Evolutionary conservation across 2,797 vertebrate species (phyloP).

Genomic region (Enteromius argenteus): DNA sequence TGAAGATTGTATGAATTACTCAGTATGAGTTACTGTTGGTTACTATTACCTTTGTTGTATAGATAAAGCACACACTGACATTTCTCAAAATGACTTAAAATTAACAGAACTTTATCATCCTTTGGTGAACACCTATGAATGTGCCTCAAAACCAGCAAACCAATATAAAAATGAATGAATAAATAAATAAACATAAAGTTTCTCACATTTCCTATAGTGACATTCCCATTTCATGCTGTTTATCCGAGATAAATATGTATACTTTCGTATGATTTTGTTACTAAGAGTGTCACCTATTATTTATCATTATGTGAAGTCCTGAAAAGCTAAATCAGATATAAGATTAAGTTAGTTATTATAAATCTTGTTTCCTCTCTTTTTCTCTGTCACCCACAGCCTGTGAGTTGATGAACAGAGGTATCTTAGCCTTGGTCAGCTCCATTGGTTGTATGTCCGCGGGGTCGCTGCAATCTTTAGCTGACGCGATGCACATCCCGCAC

Average conservation of each 20-base stretch:
- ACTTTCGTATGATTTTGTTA: background rate
- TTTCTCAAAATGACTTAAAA: background rate
- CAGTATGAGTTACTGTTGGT: background rate
- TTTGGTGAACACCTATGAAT: background rate
- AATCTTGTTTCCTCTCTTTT: slow-evolving; percentile 26
- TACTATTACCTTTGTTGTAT: background rate
- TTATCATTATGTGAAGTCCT: background rate
- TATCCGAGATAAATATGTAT: background rate
- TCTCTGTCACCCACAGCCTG: slow-evolving; percentile 83
- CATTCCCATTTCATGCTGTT: background rate
- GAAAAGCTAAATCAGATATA: slow-evolving; percentile 35
- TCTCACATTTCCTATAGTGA: background rate
- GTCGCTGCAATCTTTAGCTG: slow-evolving; percentile 92
- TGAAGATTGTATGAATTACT: too few species aligned
- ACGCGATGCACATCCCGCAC: slow-evolving; percentile 99
- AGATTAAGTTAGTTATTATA: slow-evolving; percentile 27
- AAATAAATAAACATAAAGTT: background rate
- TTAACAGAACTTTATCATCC: background rate
- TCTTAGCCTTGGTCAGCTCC: slow-evolving; percentile 96
- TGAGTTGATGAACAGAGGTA: slow-evolving; percentile 98
- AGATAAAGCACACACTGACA: too few species aligned
- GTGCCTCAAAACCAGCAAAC: background rate
- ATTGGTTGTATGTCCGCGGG: slow-evolving; percentile 95
- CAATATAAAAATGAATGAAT: background rate
- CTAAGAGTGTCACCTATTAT: background rate